phyloP scores from a whole-genome alignment of 2,797 vertebrate genomes.

The Acipenser ruthenus region DNA sequence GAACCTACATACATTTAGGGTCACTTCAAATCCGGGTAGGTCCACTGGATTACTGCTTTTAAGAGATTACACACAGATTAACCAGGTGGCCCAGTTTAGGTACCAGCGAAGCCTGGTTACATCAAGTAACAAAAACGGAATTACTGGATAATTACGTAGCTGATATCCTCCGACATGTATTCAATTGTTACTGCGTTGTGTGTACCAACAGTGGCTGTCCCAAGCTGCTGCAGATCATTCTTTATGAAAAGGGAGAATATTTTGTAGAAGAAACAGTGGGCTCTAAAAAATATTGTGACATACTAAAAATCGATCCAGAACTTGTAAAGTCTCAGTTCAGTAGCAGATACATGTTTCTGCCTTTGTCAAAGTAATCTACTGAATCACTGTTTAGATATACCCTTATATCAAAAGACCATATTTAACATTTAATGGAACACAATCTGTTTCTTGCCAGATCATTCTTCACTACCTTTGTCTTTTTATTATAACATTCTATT shows the following conservation, averaged over 20 bases:
- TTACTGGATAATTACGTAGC: slow-evolving; percentile 37
- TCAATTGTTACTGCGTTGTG: slow-evolving; percentile 30
- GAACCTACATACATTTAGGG: not conserved
- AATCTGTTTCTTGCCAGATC: too few species aligned
- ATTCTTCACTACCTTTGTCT: too few species aligned
- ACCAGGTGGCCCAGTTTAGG: slow-evolving; percentile 32
- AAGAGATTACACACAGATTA: not conserved
- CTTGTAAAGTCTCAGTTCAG: too few species aligned
- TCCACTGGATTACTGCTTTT: slow-evolving; percentile 41
- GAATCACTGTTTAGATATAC: too few species aligned
- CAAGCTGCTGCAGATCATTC: not conserved
- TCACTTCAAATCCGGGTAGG: slow-evolving; percentile 13
- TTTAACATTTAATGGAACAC: too few species aligned
- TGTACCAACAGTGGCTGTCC: slow-evolving; percentile 13
- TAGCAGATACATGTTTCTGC: too few species aligned
- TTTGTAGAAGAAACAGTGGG: not conserved
- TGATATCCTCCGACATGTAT: slow-evolving; percentile 46
- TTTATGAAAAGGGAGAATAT: not conserved
- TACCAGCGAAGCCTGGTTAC: slow-evolving; percentile 19
- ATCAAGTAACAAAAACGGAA: slow-evolving; percentile 19
- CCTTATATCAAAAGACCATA: too few species aligned
- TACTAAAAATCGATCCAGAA: too few species aligned
- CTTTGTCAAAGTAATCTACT: too few species aligned
- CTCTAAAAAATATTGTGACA: not conserved
- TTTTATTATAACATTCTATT: too few species aligned